Conservation (phyloP, 2,113 vertebrate species). For the Daubentonia madagascariensis region DNA sequence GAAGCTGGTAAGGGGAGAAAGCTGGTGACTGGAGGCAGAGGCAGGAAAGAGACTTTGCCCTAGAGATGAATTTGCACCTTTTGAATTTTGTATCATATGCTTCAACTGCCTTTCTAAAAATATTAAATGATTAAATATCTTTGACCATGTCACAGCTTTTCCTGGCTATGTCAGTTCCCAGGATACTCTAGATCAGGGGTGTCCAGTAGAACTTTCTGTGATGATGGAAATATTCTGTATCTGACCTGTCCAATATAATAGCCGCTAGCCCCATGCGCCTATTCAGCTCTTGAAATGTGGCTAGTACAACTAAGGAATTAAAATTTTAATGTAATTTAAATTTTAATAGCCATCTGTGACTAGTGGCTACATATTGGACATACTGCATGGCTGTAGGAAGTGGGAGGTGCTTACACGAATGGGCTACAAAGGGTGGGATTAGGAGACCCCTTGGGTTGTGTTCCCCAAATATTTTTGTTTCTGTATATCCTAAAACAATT, state of each 20-base stretch:
- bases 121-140: not conserved
- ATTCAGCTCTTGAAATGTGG: not conserved
- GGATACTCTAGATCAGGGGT: not conserved
- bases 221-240: not conserved
- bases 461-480: not conserved
- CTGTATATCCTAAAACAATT: not conserved
- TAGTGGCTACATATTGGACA: not conserved
- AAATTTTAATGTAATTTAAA: not conserved
- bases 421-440: not conserved
- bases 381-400: not conserved
- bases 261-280: not conserved
- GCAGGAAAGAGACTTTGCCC: not conserved
- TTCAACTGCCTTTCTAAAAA: conserved; percentile 16
- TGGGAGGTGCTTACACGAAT: not conserved
- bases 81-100: not conserved
- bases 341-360: not conserved
- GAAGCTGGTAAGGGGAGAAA: not conserved
- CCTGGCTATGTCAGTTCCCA: not conserved
- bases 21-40: not conserved
- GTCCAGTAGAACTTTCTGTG: not conserved
- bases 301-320: not conserved
- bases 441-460: not conserved
- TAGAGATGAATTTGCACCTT: not conserved
- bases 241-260: not conserved
- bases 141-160: not conserved